Conservation (phyloP, 2,888 invertebrate species). For the Polydrusus pterygomalis region DNA sequence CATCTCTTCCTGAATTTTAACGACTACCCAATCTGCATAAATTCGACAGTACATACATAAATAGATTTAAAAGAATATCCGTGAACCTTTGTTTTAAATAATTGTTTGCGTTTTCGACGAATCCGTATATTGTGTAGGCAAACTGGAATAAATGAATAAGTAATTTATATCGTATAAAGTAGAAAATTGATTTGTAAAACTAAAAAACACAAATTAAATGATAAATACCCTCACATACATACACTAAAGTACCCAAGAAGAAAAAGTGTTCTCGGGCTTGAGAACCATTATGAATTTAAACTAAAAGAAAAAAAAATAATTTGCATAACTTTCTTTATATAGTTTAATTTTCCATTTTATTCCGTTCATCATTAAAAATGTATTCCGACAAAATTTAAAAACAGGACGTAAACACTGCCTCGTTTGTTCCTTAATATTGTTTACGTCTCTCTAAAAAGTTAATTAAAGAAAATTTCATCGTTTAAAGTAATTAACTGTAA, state of each 20-base stretch:
- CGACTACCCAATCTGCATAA: conserved; percentile 52
- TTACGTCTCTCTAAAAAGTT: neutral
- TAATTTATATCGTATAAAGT: no score
- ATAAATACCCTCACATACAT: no score
- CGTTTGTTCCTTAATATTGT: neutral
- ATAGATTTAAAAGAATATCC: neutral
- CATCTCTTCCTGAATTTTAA: conserved; percentile 48
- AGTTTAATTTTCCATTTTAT: no score
- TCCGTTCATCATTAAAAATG: no score
- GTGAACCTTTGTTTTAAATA: neutral
- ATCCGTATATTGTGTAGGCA: neutral
- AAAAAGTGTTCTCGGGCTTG: no score
- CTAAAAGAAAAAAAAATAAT: no score
- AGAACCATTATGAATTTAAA: no score
- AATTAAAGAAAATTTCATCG: neutral
- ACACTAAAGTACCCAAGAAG: no score
- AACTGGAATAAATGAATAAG: no score
- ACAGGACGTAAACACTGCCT: neutral
- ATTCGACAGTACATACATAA: conserved; percentile 29
- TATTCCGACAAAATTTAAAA: neutral
- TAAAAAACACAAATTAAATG: no score
- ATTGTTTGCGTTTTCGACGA: neutral
- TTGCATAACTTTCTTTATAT: no score
- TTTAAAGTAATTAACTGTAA: conserved; percentile 4
- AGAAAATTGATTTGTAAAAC: no score